phyloP scores from a whole-genome alignment of 2,113 vertebrate genomes.

The Pan troglodytes region DNA sequence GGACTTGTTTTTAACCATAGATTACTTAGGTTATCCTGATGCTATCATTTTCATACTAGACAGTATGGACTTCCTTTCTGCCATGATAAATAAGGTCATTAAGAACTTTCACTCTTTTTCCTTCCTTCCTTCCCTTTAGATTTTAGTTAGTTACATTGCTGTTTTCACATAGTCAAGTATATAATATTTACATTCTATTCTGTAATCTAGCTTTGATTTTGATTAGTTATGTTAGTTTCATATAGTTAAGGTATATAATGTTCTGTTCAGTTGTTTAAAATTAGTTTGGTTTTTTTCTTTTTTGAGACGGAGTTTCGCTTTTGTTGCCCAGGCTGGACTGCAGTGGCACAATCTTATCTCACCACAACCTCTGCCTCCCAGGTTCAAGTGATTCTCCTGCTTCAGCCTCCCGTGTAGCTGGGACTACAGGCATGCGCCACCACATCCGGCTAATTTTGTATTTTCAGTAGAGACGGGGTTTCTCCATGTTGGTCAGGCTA shows the following conservation, averaged over 20 bases:
- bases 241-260: neutral
- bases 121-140: neutral
- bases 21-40: neutral
- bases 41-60: neutral
- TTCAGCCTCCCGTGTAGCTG: too few species aligned
- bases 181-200: neutral
- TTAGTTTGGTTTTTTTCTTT: neutral
- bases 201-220: slow-evolving; percentile 4
- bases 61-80: neutral
- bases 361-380: too few species aligned
- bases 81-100: neutral
- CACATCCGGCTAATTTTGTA: too few species aligned
- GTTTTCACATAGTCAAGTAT: neutral
- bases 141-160: neutral
- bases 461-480: too few species aligned
- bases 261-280: neutral
- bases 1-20: neutral
- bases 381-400: too few species aligned
- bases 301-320: too few species aligned
- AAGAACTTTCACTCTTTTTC: neutral
- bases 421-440: too few species aligned
- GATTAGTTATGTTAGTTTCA: neutral
- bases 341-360: too few species aligned
- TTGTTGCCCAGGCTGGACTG: too few species aligned
- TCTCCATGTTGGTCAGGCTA: too few species aligned